Evolutionary conservation across 2,888 invertebrate genomes (phyloP).

Genomic region (Thereva nobilitata): DNA sequence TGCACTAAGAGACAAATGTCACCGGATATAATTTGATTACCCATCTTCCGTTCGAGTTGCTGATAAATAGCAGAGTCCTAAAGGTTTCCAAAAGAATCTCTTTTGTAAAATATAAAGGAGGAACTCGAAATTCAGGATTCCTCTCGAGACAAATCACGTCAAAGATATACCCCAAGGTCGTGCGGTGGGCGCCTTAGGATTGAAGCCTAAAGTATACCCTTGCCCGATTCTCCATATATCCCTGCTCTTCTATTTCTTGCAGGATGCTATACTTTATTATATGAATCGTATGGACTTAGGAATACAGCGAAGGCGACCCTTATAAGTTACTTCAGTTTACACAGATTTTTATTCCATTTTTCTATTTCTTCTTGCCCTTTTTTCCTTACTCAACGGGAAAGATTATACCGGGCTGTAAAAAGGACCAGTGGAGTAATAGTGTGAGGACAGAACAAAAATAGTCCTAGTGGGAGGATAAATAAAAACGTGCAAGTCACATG

Average conservation of each 20-base stretch:
- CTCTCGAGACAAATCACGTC: slow-evolving; percentile 14
- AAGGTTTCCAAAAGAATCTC: slow-evolving; percentile 13
- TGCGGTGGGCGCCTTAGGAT: background rate
- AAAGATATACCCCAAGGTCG: background rate
- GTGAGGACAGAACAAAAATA: slow-evolving; percentile 42
- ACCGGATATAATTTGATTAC: slow-evolving; percentile 19
- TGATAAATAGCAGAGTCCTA: slow-evolving; percentile 12
- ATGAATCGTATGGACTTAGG: background rate
- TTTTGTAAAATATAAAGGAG: slow-evolving; percentile 10
- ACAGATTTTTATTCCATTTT: slow-evolving; percentile 31
- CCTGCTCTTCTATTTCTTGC: too few relatives aligned
- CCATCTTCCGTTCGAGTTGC: background rate
- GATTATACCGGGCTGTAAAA: slow-evolving; percentile 19
- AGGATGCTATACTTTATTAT: too few relatives aligned
- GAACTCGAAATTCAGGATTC: background rate
- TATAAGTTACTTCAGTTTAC: slow-evolving; percentile 21
- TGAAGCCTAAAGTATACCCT: too few relatives aligned
- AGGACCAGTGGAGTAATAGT: slow-evolving; percentile 29
- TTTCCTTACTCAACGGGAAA: slow-evolving; percentile 5
- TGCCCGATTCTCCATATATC: too few relatives aligned
- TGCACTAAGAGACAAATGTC: slow-evolving; percentile 16
- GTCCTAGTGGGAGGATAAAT: slow-evolving; percentile 45
- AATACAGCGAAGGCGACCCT: background rate
- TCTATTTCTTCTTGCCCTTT: slow-evolving; percentile 13
- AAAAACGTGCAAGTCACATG: slow-evolving; percentile 47